These are phyloP conservation scores for Apotomis betuletana DNA, from an alignment of 2,888 invertebrate species.

Conservation along the genomic window DNA sequence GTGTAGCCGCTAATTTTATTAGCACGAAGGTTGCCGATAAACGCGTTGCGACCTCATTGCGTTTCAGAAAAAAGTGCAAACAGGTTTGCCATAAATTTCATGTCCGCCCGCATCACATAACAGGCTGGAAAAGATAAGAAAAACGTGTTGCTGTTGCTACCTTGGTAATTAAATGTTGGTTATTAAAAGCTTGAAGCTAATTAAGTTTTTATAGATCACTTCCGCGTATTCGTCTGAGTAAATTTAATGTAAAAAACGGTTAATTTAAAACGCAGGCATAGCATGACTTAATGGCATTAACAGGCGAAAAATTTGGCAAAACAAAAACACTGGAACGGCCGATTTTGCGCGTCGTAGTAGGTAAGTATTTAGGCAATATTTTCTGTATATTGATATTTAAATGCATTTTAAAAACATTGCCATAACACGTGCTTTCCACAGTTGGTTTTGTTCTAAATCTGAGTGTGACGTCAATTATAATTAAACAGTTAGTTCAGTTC, in stretches of 20 bases:
- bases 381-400: too few relatives aligned
- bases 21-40: conserved; percentile 76
- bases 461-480: too few relatives aligned
- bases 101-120: conserved; percentile 58
- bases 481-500: too few relatives aligned
- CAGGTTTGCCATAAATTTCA: conserved; percentile 54
- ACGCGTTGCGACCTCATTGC: conserved; percentile 72
- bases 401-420: too few relatives aligned
- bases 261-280: conserved; percentile 29
- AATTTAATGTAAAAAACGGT: conserved; percentile 35
- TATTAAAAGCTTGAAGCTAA: conserved; percentile 45
- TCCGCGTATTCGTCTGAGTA: conserved; percentile 46
- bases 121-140: conserved; percentile 48
- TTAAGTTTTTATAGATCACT: conserved; percentile 54
- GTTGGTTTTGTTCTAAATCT: too few relatives aligned
- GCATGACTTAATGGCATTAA: conserved; percentile 16
- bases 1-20: conserved; percentile 75
- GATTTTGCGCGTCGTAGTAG: not conserved
- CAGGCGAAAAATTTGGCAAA: not conserved
- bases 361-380: too few relatives aligned
- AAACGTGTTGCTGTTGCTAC: conserved; percentile 32
- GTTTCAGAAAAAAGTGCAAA: conserved; percentile 60
- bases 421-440: too few relatives aligned
- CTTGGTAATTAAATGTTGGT: conserved; percentile 9
- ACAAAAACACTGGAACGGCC: not conserved